Evolutionary conservation across 2,888 invertebrate genomes (phyloP), one percentile per base, ranked within the genome.

Genomic region (Hypomecis punctinalis): DNA sequence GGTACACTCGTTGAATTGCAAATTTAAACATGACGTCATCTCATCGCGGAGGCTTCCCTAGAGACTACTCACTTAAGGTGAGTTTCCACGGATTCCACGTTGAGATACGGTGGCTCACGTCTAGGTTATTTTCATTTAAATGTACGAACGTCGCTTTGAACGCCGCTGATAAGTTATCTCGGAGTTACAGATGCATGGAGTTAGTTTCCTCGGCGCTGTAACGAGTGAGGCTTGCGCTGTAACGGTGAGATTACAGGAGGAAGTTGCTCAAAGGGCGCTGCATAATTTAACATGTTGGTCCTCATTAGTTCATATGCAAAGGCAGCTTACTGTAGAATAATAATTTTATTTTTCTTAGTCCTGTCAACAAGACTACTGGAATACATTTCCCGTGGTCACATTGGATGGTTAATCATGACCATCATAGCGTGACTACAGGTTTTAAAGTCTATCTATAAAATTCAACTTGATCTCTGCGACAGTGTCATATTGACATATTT

Each of bases 21-120:
- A 87, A 88, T 88, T 85, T 86, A 86, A 82, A 85, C 85, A 84
- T 85, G 84, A 78, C 79, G 56, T 66, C 68, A 70, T 61, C 67
- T 68, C 57, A 64, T 51, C 39, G 54, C 48, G n/a, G 39, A 52
- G 42, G 33, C 45, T 40, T 57, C 68, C 67, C 66, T 33, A 8
- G 72, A 60, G 53, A 62, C 52, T 58, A 57, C 57, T 68, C 68
- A 61, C 66, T 65, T 72, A 43, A 39, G 52, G 61, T 36, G 59
- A 13, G 61, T 53, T 54, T 42, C 48, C 61, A 61, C 61, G 60
- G 54, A 59, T 54, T 59, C 59, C 59, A 52, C 53, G 53, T 10
- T 42, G 47, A 60, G 60, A 56, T 42, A 61, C 40, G 64, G n/a
- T 40, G 51, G 45, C 61, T 56, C 61, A 52, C 56, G 64, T 64